A percentile compares a stretch with the other conserved stretches of the same genome.
Evolutionary conservation across 2,888 invertebrate genomes (phyloP).

Genomic region (Spodoptera picta): DNA sequence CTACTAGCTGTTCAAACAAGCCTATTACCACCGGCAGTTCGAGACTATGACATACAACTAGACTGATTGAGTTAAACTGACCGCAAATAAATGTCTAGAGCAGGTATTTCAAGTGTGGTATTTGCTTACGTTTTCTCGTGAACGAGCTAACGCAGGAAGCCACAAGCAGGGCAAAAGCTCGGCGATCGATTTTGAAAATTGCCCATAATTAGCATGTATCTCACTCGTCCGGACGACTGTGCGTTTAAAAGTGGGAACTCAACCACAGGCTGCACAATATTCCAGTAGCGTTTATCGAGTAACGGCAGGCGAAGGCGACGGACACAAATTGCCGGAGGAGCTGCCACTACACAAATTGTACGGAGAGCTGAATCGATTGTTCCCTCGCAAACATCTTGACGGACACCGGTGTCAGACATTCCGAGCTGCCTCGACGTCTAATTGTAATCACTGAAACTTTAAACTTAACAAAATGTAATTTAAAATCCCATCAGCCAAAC

Average conservation of each 20-base stretch:
- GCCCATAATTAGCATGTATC: slow-evolving; percentile 87
- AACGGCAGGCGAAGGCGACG: slow-evolving; percentile 85
- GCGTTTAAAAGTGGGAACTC: slow-evolving; percentile 83
- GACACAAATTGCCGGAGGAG: slow-evolving; percentile 86
- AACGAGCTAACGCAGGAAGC: slow-evolving; percentile 82
- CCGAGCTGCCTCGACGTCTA: slow-evolving; percentile 18
- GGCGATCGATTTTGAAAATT: slow-evolving; percentile 88
- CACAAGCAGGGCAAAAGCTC: slow-evolving; percentile 82
- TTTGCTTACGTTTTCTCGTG: slow-evolving; percentile 72
- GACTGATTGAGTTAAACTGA: slow-evolving; percentile 35
- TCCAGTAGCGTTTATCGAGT: slow-evolving; percentile 87
- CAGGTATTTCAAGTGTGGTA: slow-evolving; percentile 59
- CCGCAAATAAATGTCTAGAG: slow-evolving; percentile 55
- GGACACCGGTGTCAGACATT: slow-evolving; percentile 43
- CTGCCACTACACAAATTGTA: slow-evolving; percentile 86
- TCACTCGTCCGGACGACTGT: slow-evolving; percentile 82
- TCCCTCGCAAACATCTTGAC: slow-evolving; percentile 63
- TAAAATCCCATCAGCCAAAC: slow-evolving; percentile 37
- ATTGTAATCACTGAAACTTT: slow-evolving; percentile 32
- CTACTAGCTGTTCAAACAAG: slow-evolving; percentile 38
- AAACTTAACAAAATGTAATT: slow-evolving; percentile 33
- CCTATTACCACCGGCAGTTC: slow-evolving; percentile 14
- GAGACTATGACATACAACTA: slow-evolving; percentile 23
- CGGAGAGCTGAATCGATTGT: slow-evolving; percentile 76
- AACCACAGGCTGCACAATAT: slow-evolving; percentile 84